Base-by-base conservation (phyloP, 2,888 invertebrate species). In the Isotomurus palustris region DNA sequence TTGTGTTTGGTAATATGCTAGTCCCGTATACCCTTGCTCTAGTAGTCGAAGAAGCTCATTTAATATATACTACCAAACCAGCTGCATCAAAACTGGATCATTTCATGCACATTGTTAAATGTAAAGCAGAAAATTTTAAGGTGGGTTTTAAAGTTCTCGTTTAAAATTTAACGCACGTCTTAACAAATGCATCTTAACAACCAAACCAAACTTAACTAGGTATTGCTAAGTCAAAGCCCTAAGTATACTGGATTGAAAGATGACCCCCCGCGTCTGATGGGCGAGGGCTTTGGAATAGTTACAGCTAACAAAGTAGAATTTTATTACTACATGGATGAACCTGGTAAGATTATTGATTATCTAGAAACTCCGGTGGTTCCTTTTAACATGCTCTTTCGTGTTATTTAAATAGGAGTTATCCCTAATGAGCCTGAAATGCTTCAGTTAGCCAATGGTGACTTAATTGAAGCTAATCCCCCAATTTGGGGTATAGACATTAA, bases 301-400 rank as follows among this genome's bases (percentile, higher is more conserved):
- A 94, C 94, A 74, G 91, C 94, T 2, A 95, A 95, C 74, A 87
- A 88, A 73, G 85, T 96, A 71, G 91, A 95, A 74, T 81, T 96
- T 24, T 95, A 95, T 76, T 95, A 93, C 76, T 95, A 94, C 73
- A 92, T 95, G 88, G 97, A 99, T 76, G 93, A 96, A 75, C 87
- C 94, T 51, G 95, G 94, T 80, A 69, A 62, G 60, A 4, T 40
- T 29, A 43, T 48, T 53, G 3, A 21, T 5, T 56, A n/a, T 43
- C 6, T 21, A 43, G n/a, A 12, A 28, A 53, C 14, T 19, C 40
- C 14, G 28, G 35, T 55, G 29, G 24, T 53, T 43, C 2, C 49
- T 44, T 51, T 36, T 49, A 5, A 36, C 3, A 21, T 35, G 25
- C 25, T 3, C 28, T 17, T 28, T 6, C 6, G 3, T 29, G 2